Evolutionary conservation across 92 coral and sea anemone genomes (phyloP), one percentile per base, ranked within the genome.

Genomic region (Micromussa lordhowensis): DNA sequence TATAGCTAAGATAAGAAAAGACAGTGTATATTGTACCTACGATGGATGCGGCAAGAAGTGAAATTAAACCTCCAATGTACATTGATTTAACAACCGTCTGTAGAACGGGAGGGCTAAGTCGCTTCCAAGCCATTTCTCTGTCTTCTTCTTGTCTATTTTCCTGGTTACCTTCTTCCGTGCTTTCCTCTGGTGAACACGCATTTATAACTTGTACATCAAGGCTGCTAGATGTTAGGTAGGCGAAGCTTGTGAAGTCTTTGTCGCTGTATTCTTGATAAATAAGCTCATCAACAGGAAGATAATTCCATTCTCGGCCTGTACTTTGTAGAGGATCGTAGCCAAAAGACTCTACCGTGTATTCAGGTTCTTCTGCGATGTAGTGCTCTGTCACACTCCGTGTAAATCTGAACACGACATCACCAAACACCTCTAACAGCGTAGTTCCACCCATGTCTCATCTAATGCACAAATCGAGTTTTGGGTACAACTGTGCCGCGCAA

Each of bases 241-340:
- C 5, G 9, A 22, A 22, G 9, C 22, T 32, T 32, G 75, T 70
- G 24, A 29, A 22, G 18, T 70, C 40, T 32, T 44, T 81, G 59
- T 81, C 74, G 75, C 84, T 61, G 58, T 81, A 83, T 44, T 83
- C 87, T 70, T 83, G 87, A 26, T 69, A 82, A 68, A 82, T 82
- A 48, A 68, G 77, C 40, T 82, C 86, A 44, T 82, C 86, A 68
- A 48, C 86, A 82, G 66, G 86, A 14, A 36, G 61, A 38, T 31
- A 54, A 75, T 85, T 30, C 88, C 88, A 85, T 31, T 85, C 82
- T 73, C 81, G 81, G 1, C 88, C 88, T 29, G 88, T 85, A 55
- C 88, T 73, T 24, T 73, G 48, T 12, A 85, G 38, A 53, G 88
- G 82, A 74, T 57, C 75, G 81, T 85, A 85, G 59, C 88, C 88